Evolutionary conservation across 2,888 invertebrate genomes (phyloP), one percentile per base, ranked within the genome.

Genomic region (Sturmia bella): DNA sequence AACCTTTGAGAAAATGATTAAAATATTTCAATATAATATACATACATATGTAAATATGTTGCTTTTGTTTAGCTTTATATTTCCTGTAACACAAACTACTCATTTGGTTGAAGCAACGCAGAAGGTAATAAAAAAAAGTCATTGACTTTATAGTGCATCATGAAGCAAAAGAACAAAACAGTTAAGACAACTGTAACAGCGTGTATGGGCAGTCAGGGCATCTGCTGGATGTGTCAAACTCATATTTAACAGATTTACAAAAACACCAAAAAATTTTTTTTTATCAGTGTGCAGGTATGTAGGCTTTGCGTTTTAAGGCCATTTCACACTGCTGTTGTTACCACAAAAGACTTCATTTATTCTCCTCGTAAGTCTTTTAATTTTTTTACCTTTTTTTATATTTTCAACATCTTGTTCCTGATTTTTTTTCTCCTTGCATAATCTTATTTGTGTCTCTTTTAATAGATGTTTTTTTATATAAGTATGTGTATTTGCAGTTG

Each of bases 111-210:
- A 1, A n/a, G 9, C 17, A 7, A 50, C n/a, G 19, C 48, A 32
- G 32, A 39, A 37, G 39, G n/a, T 15, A 41, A 15, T 50, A 39
- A 24, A 68, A 24, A 68, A 69, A 72, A 73, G 79, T 79, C 73
- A 79, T 54, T 73, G 79, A 79, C 79, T 68, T 66, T 24, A 19
- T 37, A 19, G 52, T 73, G 66, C 66, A 73, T 79, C 45, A 76
- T 54, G 61, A 32, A 50, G 43, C 64, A 21, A 64, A 48, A 50
- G 54, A 52, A 63, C 63, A 21, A 54, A 52, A 19, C 61, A 73
- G 59, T 61, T 12, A 41, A 19, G 17, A 32, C n/a, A 37, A 11
- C 13, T 9, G 15, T 48, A n/a, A 15, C 19, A 27, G 72, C 3
- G 48, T 54, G 73, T 72, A 61, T 72, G 72, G 52, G 52, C 3